Evolutionary conservation across 2,113 vertebrate species (phyloP), one percentile per base, ranked within the genome.

Genomic region (Laticauda colubrina): DNA sequence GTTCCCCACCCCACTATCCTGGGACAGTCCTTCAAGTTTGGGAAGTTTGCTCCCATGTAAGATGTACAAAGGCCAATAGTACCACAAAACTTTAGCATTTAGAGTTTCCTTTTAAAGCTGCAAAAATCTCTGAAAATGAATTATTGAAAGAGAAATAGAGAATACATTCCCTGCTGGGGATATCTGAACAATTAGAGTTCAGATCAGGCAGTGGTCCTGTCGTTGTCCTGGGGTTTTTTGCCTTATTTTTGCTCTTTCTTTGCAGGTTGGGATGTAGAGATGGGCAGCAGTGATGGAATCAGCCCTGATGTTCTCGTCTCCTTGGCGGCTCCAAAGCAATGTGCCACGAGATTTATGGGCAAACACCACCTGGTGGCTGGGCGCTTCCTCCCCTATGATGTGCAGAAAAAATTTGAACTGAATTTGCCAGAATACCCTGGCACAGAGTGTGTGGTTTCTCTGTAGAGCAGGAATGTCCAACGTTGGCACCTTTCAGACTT

Each of bases 391-490:
- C 99, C 99, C 1, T 98, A 98, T 45, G 99, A 99, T 29, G 97
- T 99, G 95, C 99, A 98, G 96, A 98, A 98, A 94, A 99, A 99
- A 97, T 99, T 98, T 0, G 98, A 98, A 91, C 98, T 99, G 89
- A 98, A 98, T 96, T 97, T 98, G 23, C 99, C 99, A 0, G 97
- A 98, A 4, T 99, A 98, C 94, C 96, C 98, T 0, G 98, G 98
- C 96, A 99, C 98, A 92, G 99, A 99, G 95, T 98, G 98, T 94
- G 97, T 99, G 94, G 97, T 99, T 96, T 97, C 98, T 89, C 97
- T 99, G 95, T 99, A 98, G 98, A 95, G 55, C 87, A 69, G 29
- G 64, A 29, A 29, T 69, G 12, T 69, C 29, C 64, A 69, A 34
- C 14, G 4, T 15, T 69, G 64, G 64, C 64, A 34, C 15, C 14